A percentile compares a stretch with the other conserved stretches of the same genome.
These are phyloP conservation scores for Cyprinodon variegatus DNA, from an alignment of 2,113 vertebrate genomes.

Conservation along the genomic window DNA sequence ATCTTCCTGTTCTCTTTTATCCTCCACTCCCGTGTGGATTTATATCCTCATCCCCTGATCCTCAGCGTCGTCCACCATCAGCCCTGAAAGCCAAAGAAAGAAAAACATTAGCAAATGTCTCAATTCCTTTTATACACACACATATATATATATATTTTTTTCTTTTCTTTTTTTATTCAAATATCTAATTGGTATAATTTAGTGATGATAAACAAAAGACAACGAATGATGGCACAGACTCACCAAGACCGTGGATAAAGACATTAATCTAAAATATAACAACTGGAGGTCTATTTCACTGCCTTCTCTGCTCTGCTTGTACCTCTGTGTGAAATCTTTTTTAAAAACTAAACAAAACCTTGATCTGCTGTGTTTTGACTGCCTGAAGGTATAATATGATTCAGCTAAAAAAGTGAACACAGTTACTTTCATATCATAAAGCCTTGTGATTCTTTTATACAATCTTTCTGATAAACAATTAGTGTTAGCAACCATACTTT, in stretches of 20 bases:
- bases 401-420: slow-evolving; percentile 39
- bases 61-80: slow-evolving; percentile 51
- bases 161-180: slow-evolving; percentile 26
- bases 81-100: slow-evolving; percentile 62
- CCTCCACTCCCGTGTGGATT: slow-evolving; percentile 49
- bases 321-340: slow-evolving; percentile 55
- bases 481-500: neutral
- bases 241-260: neutral
- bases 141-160: neutral
- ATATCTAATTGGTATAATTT: slow-evolving; percentile 39
- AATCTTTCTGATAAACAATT: neutral
- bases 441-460: neutral
- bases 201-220: slow-evolving; percentile 25
- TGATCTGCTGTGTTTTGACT: slow-evolving; percentile 56
- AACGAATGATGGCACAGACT: slow-evolving; percentile 47
- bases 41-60: slow-evolving; percentile 72
- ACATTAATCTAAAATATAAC: slow-evolving; percentile 33
- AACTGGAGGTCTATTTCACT: slow-evolving; percentile 64
- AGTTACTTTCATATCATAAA: neutral
- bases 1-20: slow-evolving; percentile 42
- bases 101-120: slow-evolving; percentile 43
- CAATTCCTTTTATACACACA: slow-evolving; percentile 15
- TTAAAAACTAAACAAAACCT: slow-evolving; percentile 64
- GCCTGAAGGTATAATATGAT: slow-evolving; percentile 68
- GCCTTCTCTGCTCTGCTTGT: slow-evolving; percentile 57